These are phyloP conservation scores for Smutsia gigantea DNA, from an alignment of 2,797 vertebrate genomes.

Conservation along the genomic window DNA sequence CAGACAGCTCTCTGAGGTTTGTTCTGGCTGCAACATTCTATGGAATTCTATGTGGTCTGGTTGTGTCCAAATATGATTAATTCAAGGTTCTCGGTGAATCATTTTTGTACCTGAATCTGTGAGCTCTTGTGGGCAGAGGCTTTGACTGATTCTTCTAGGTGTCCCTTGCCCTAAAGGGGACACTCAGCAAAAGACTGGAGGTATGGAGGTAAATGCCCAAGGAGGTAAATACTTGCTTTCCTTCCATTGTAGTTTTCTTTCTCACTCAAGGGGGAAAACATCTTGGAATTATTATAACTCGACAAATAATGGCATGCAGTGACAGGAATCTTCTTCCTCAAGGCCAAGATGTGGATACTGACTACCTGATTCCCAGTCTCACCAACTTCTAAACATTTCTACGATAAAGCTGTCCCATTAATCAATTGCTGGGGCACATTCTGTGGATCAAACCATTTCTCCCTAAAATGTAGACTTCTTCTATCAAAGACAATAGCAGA, in stretches of 20 bases:
- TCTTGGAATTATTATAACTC: not conserved
- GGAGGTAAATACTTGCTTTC: not conserved
- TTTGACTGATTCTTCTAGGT: not conserved
- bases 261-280: not conserved
- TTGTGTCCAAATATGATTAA: not conserved
- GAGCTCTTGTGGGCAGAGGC: not conserved
- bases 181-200: not conserved
- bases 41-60: not conserved
- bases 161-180: not conserved
- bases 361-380: not conserved
- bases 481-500: not conserved
- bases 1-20: not conserved
- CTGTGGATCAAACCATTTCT: not conserved
- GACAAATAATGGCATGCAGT: not conserved
- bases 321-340: not conserved
- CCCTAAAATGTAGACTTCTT: not conserved
- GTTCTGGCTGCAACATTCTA: not conserved
- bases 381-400: not conserved
- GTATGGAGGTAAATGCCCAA: not conserved
- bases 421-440: not conserved
- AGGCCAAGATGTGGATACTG: not conserved
- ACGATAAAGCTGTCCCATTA: not conserved
- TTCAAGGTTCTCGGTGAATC: not conserved
- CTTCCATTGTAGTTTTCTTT: not conserved
- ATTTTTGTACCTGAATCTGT: not conserved